Base-by-base conservation (phyloP, 2,113 vertebrate species). In the Chloropsis hardwickii region DNA sequence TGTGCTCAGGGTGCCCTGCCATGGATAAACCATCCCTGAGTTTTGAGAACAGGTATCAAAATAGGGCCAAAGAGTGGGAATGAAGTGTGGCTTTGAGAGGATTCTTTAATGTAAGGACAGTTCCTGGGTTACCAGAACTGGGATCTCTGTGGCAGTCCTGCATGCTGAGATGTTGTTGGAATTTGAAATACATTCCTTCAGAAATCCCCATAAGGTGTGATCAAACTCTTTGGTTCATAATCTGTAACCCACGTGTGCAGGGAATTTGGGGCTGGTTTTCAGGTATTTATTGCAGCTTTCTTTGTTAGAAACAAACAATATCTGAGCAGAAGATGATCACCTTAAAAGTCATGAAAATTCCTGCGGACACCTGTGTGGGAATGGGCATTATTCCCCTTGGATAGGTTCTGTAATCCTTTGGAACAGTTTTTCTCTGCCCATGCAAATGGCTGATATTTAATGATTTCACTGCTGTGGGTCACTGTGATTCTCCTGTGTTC, bases 381-480 rank as follows among this genome's bases (percentile, higher is more conserved):
- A 27, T 53, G 48, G 24, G 23, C 3, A 0, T 40, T 50, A 18
- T 42, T 66, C 13, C 62, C 11, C 15, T 12, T 9, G 27, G 67
- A 16, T 8, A 60, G 37, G 48, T 45, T 31, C 65, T 64, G 35
- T 28, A 51, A 74, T 79, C n/a, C 69, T 60, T 37, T 45, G 48
- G 33, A 90, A 31, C 18, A 57, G 24, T 31, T 86, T 69, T 81
- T 31, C 64, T 58, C 54, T 92, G 58, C 8, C 28, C 15, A 3
- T 48, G 22, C 5, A 33, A 37, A 42, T 10, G 9, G 15, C 13
- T 87, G 77, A 47, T 57, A 29, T 44, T 62, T 51, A 39, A n/a
- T 87, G 73, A 66, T 86, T 86, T 53, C 27, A 4, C 45, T 91
- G 89, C 66, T 90, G 81, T 64, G 48, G 91, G 62, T 87, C 65